Evolutionary conservation across 2,797 vertebrate species (phyloP), one percentile per base, ranked within the genome.

Genomic region (Huso huso): DNA sequence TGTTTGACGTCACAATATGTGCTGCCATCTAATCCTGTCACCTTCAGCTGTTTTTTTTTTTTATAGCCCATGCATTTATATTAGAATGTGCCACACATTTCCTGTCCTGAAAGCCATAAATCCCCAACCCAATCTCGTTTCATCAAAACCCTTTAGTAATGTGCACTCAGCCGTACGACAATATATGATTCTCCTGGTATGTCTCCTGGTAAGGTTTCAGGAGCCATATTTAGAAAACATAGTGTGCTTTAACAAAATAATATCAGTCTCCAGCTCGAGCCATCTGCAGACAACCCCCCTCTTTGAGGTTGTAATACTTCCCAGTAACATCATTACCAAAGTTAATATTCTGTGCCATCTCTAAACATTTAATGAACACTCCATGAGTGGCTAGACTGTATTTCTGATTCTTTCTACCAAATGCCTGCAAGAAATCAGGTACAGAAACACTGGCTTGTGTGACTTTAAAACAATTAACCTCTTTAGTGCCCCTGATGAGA

Each of bases 31-130:
- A 13, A 58, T 58, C n/a, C 55, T 58, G 55, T 58, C 55, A 58
- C 55, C 55, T 58, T 58, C 55, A 58, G n/a, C 55, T 12, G 55
- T 58, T 58, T 37, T 37, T 37, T 37, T 37, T 37, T 37, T 58
- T 58, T 58, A 58, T 58, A 13, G 55, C 6, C 55, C 0, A 58
- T 58, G 55, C n/a, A 1, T 58, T 58, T 58, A 5, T 58, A 58
- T 58, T 58, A 58, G 55, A 13, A 58, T n/a, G 55, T 58, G 12
- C 15, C 55, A 58, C 55, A 58, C 55, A 58, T 58, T 58, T 58
- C 55, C 15, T n/a, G 1, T 58, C 55, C 55, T 58, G 11, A n/a
- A 58, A 13, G 55, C 10, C 55, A 58, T 58, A 58, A n/a, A 58
- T 58, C 55, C 11, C 11, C 8, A n/a, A 58, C 55, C 55, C 55